Conservation (phyloP, 2,888 invertebrate species). For the Eledone cirrhosa region DNA sequence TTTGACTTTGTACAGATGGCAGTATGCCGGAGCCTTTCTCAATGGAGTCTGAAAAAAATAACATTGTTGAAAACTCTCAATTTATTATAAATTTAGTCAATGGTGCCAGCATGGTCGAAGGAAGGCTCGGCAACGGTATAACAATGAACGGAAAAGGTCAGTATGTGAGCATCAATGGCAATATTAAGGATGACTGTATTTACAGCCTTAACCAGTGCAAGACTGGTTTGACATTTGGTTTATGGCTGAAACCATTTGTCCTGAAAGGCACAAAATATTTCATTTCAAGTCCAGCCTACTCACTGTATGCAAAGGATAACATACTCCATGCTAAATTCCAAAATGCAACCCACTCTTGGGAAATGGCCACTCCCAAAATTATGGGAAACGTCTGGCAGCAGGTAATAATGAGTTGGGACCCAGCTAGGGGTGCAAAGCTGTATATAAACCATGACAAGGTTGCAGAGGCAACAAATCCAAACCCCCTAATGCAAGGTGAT, state of each 20-base stretch:
- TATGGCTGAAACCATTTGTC: slow-evolving; percentile 51
- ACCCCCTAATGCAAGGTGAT: slow-evolving; percentile 35
- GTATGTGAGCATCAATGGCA: slow-evolving; percentile 55
- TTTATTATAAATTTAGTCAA: slow-evolving; percentile 56
- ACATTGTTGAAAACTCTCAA: slow-evolving; percentile 53
- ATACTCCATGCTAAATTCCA: slow-evolving; percentile 52
- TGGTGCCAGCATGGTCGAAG: slow-evolving; percentile 53
- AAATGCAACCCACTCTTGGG: slow-evolving; percentile 50
- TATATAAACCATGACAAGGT: slow-evolving; percentile 52
- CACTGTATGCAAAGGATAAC: slow-evolving; percentile 56
- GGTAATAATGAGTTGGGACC: slow-evolving; percentile 62
- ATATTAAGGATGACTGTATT: slow-evolving; percentile 49
- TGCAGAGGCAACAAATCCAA: slow-evolving; percentile 30
- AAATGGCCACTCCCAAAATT: slow-evolving; percentile 46
- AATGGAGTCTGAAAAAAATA: slow-evolving; percentile 55
- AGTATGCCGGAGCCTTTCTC: slow-evolving; percentile 61
- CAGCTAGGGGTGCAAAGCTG: slow-evolving; percentile 55
- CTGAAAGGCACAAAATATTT: slow-evolving; percentile 53
- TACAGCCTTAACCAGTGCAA: slow-evolving; percentile 55
- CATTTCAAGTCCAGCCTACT: slow-evolving; percentile 58
- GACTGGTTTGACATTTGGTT: slow-evolving; percentile 54
- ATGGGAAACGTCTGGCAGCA: slow-evolving; percentile 55
- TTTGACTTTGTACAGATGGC: slow-evolving; percentile 51
- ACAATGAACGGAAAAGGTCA: slow-evolving; percentile 51
- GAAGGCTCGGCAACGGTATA: slow-evolving; percentile 57